A percentile compares a stretch with the other conserved stretches of the same genome.
These are phyloP conservation scores for Acheta domesticus DNA, from an alignment of 2,888 invertebrate species.

Conservation along the genomic window DNA sequence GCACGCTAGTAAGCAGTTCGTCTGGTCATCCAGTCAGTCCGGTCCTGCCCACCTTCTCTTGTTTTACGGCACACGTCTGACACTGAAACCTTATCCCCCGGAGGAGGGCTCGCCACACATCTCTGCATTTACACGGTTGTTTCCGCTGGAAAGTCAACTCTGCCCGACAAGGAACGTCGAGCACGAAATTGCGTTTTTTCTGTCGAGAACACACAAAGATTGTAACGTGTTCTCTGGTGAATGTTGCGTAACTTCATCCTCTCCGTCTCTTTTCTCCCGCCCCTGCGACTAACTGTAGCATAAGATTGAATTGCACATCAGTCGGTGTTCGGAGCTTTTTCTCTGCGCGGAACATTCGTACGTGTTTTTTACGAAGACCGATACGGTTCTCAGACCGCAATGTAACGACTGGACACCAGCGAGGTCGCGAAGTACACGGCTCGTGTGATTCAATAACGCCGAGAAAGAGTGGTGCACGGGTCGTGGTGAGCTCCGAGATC, in stretches of 20 bases:
- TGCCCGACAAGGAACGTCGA: not conserved
- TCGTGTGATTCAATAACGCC: not conserved
- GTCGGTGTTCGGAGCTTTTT: slow-evolving; percentile 18
- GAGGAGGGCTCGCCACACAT: not conserved
- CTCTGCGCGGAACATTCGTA: not conserved
- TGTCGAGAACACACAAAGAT: not conserved
- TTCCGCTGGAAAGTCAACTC: not conserved
- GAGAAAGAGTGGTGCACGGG: not conserved
- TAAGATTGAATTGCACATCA: slow-evolving; percentile 1
- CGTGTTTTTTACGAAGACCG: not conserved
- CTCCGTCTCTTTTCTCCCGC: not conserved
- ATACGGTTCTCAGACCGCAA: slow-evolving; percentile 18
- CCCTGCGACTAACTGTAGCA: not conserved
- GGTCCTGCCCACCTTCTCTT: not conserved
- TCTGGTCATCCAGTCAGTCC: not conserved
- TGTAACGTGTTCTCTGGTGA: not conserved
- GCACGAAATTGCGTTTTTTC: not conserved
- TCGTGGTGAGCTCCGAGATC: too few species aligned
- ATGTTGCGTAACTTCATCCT: not conserved
- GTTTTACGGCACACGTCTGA: not conserved
- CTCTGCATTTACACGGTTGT: not conserved
- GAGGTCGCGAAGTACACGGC: not conserved
- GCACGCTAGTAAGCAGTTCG: too few species aligned
- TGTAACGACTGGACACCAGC: not conserved
- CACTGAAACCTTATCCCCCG: not conserved